Percentiles rank a stretch among this genome's conserved stretches.
These are phyloP conservation scores for Cyaniris semiargus DNA, from an alignment of 2,888 invertebrate species.

Conservation along the genomic window DNA sequence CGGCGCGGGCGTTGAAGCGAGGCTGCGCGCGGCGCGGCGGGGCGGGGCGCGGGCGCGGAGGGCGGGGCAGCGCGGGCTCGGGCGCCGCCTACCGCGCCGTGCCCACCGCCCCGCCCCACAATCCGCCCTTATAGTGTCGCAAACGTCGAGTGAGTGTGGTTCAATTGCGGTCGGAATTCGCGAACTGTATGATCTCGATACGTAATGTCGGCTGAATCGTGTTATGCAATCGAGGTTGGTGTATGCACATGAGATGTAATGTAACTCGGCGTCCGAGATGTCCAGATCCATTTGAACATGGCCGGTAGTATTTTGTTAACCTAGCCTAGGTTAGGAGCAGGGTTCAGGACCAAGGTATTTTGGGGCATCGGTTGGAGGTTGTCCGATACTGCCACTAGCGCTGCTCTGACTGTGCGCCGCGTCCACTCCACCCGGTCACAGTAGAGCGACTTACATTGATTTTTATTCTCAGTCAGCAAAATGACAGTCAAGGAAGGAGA, in stretches of 20 bases:
- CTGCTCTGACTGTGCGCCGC: constrained; percentile 43
- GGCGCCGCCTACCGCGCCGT: constrained; percentile 52
- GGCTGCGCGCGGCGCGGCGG: constrained; percentile 37
- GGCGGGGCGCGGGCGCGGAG: constrained; percentile 31
- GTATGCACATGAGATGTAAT: not conserved
- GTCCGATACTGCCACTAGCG: constrained; percentile 47
- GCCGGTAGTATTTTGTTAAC: not conserved
- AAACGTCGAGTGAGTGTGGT: constrained; percentile 37
- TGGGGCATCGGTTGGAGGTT: constrained; percentile 33
- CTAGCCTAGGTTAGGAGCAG: constrained; percentile 3
- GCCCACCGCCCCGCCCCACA: constrained; percentile 51
- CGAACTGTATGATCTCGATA: not conserved
- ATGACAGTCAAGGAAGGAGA: not conserved
- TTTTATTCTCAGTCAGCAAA: not conserved
- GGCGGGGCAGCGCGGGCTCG: constrained; percentile 29
- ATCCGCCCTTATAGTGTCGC: constrained; percentile 66
- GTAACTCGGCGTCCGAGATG: not conserved
- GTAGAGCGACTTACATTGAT: constrained; percentile 30
- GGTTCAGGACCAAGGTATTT: constrained; percentile 27
- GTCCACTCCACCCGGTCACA: constrained; percentile 43
- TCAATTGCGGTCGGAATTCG: not conserved
- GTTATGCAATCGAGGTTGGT: not conserved
- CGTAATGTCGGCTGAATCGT: not conserved
- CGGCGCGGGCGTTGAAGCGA: constrained; percentile 41
- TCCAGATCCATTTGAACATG: not conserved